Evolutionary conservation across 2,888 invertebrate species (phyloP), one percentile per base, ranked within the genome.

Genomic region (Hirtodrosophila trivittata): DNA sequence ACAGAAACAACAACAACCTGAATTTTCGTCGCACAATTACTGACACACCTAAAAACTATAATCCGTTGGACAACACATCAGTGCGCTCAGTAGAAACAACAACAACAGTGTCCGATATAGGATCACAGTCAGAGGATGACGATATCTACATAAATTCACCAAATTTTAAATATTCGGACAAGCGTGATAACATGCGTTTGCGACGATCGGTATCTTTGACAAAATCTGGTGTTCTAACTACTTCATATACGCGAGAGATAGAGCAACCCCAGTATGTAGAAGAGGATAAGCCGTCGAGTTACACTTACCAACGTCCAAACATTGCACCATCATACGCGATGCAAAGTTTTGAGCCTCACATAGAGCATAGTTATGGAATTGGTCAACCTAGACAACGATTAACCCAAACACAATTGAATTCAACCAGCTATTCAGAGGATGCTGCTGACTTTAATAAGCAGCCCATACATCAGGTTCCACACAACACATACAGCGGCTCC

Each of bases 211-310:
- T 89, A 33, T 89, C 90, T 0, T 52, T 90, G 18, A 68, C 83
- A 0, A 90, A 89, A 43, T 87, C 89, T 0, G 87, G 86, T 4
- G 77, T 87, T 1, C 68, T 90, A 9, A 89, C 89, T 9, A 90
- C 90, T 1, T 89, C 90, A 0, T 90, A 89, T 14, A 87, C 71
- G 3, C 87, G 88, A 1, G 87, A 88, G 38, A 45, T 69, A 3
- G 14, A 69, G 3, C 25, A 49, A 66, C 63, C 73, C 0, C 47
- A 64, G 0, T 74, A 71, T 4, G 68, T 77, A 0, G 75, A 76
- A 4, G 60, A 68, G 1, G 80, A 86, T 0, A 39, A 41, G 6
- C 66, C 84, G 1, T 51, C 57, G 32, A 71, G 60, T 18, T 54
- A 81, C 32, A 77, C 56, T 3, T 81, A 81, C 38, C 54, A 77